Evolutionary conservation across 2,888 invertebrate genomes (phyloP).

Genomic region (Achlya flavicornis): DNA sequence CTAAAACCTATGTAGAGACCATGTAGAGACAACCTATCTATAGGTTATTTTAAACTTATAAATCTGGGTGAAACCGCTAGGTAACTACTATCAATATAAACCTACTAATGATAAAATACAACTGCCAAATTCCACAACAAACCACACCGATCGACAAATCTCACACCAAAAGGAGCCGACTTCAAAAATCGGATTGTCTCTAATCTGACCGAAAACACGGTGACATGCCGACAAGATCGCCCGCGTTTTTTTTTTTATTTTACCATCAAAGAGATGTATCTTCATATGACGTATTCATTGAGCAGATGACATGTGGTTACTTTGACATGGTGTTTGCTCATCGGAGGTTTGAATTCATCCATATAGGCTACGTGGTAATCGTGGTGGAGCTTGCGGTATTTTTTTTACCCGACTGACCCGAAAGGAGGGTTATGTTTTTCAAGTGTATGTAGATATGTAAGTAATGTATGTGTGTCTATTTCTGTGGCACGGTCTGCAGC

Average conservation of each 20-base stretch:
- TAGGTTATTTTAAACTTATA: no score
- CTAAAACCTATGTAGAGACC: no score
- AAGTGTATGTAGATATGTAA: no score
- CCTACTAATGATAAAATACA: not conserved
- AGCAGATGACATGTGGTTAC: conserved; percentile 28
- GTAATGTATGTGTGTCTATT: no score
- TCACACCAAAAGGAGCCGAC: conserved; percentile 30
- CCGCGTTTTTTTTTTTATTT: conserved; percentile 26
- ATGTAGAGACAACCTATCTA: no score
- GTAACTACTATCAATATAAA: not conserved
- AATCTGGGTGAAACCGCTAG: no score
- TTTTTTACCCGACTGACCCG: not conserved
- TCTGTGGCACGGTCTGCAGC: no score
- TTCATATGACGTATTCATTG: conserved; percentile 42
- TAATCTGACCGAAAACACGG: conserved; percentile 37
- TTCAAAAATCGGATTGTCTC: conserved; percentile 42
- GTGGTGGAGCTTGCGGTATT: not conserved
- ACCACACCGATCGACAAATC: conserved; percentile 27
- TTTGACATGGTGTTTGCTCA: conserved; percentile 17
- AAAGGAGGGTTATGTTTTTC: no score
- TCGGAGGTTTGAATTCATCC: conserved; percentile 9
- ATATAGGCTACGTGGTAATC: not conserved
- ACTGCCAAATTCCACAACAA: conserved; percentile 10
- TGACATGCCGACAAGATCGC: conserved; percentile 36
- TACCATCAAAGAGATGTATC: conserved; percentile 43